A percentile compares a stretch with the other conserved stretches of the same genome.
These are phyloP conservation scores for Drosophila kohkoa DNA, from an alignment of 1,140 invertebrate genomes.

Conservation along the genomic window DNA sequence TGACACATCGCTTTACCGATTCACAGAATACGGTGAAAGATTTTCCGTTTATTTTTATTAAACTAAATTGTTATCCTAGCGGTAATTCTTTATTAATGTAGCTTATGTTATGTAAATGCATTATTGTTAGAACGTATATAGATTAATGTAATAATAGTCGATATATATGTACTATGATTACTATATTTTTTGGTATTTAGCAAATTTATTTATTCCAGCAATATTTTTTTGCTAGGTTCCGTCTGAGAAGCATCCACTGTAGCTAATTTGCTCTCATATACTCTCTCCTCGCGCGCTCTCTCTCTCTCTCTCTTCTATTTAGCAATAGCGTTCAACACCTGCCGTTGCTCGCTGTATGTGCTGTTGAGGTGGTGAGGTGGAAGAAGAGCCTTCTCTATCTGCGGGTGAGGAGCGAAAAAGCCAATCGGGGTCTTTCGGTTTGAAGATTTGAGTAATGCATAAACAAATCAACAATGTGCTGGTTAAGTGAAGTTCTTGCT, in stretches of 20 bases:
- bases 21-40: neutral
- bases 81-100: no score
- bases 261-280: slow-evolving; percentile 14
- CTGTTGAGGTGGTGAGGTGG: neutral
- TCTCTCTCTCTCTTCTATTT: neutral
- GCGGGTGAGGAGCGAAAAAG: neutral
- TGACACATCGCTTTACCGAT: neutral
- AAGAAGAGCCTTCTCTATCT: neutral
- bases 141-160: no score
- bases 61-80: neutral
- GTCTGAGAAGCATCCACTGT: slow-evolving; percentile 19
- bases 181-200: neutral
- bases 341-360: slow-evolving; percentile 21
- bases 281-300: slow-evolving; percentile 29
- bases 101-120: no score
- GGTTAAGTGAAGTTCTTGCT: slow-evolving; percentile 22
- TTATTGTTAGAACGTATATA: no score
- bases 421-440: neutral
- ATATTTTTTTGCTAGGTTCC: neutral
- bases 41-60: neutral
- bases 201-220: neutral
- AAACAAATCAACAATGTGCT: slow-evolving; percentile 63
- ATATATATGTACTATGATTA: neutral
- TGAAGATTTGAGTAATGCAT: slow-evolving; percentile 71
- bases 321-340: slow-evolving; percentile 22